phyloP scores from a whole-genome alignment of 92 coral and sea anemone genomes.

The Parazoanthus atlanticus region DNA sequence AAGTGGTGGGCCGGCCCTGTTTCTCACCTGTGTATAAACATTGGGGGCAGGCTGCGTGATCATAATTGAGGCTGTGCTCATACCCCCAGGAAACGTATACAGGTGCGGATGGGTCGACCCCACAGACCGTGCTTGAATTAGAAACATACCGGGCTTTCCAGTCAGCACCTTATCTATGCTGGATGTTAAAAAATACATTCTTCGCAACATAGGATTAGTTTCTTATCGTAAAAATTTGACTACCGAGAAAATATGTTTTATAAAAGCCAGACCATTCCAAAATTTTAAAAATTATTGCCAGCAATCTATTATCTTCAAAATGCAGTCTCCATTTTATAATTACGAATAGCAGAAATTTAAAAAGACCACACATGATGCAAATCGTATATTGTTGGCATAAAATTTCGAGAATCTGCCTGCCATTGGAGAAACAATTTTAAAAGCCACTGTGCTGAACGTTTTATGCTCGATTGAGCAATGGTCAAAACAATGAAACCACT shows the following conservation, averaged over 20 bases:
- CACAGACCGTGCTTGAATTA: not conserved
- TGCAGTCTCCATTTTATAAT: slow-evolving; percentile 17
- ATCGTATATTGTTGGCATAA: slow-evolving; percentile 6
- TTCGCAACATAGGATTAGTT: not conserved
- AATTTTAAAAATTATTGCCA: not conserved
- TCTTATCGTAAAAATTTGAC: too few relatives aligned
- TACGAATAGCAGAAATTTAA: slow-evolving; percentile 25
- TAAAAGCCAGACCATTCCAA: not conserved
- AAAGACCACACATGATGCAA: slow-evolving; percentile 10
- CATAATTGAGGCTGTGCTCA: slow-evolving; percentile 44
- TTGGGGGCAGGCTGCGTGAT: slow-evolving; percentile 48
- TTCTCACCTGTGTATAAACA: slow-evolving; percentile 30
- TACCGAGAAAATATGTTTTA: too few relatives aligned
- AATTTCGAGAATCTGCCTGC: not conserved
- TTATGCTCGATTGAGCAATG: not conserved
- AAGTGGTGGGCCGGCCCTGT: slow-evolving; percentile 6
- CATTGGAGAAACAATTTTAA: slow-evolving; percentile 11
- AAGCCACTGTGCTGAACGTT: slow-evolving; percentile 39
- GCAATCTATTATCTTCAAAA: not conserved
- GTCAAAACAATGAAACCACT: slow-evolving; percentile 36
- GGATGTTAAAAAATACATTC: not conserved
- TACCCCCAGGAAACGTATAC: slow-evolving; percentile 49
- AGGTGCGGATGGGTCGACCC: slow-evolving; percentile 40
- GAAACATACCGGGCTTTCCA: not conserved
- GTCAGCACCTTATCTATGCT: slow-evolving; percentile 18